Evolutionary conservation across 1,140 invertebrate genomes (phyloP), one percentile per base, ranked within the genome.

Genomic region (Scaptomyza pallida): DNA sequence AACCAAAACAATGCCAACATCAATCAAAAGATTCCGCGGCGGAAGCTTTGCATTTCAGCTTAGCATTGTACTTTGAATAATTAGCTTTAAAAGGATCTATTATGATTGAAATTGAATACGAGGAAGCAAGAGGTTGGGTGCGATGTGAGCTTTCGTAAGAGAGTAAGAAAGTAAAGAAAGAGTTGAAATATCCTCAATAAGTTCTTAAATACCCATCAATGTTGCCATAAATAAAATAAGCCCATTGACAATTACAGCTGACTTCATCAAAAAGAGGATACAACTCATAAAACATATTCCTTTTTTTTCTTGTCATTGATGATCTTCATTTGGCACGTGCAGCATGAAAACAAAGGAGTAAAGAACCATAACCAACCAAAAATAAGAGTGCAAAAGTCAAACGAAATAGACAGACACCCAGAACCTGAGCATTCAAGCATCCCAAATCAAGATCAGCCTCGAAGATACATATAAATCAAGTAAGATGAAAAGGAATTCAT

Each of bases 371-470:
- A 23, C 33, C 19, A 23, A 59, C 54, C 67, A 63, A 64, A 48
- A 70, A 85, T 64, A 70, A 88, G 63, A 88, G 88, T 89, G 88
- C 88, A 90, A 89, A 88, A 90, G 88, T 90, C 88, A 89, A 80
- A 57, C 57, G 44, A 40, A 88, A 77, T 72, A 70, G 75, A 48
- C 65, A 72, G 59, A 45, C 76, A 55, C 45, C 68, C 62, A 70
- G 69, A 70, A 65, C 41, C 72, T 21, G 52, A 72, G 61, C 82
- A 71, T 61, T 47, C 60, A 33, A 16, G 41, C 47, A 83, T 73
- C 80, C 80, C 80, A 59, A 75, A 83, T 83, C 67, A 33, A 79
- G 80, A 83, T 85, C 64, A 47, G 43, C 59, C 60, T 30, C 61
- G 52, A 52, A 54, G 70, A 75, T 43, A 72, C 56, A 71, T 64